Evolutionary conservation across 1,140 invertebrate genomes (phyloP), one percentile per base, ranked within the genome.

Genomic region (Spodoptera litura): DNA sequence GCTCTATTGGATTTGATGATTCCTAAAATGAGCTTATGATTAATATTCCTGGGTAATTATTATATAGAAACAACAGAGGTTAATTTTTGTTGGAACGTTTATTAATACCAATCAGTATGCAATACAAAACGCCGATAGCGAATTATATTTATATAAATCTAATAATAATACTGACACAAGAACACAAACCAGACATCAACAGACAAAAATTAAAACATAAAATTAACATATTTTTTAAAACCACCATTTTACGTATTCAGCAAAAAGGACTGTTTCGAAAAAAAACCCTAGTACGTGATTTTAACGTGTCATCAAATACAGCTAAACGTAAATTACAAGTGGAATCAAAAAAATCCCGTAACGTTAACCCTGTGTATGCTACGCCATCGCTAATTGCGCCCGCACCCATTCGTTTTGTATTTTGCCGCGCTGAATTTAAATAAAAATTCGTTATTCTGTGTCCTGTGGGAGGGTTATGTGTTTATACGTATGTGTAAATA

Each of bases 321-420:
- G 59, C 74, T 77, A 68, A 77, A 77, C 49, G 61, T 77, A 35
- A 77, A 80, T 80, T 72, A 51, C 74, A 72, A 73, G 59, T 71
- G 59, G 31, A 77, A 77, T 77, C 62, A 68, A 53, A 77, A 77
- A 77, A 77, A 77, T 44, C 51, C n/a, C 31, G 62, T 49, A 38
- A 44, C 74, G 74, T 66, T 77, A 77, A 77, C 74, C 74, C 74
- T 77, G 25, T 64, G 58, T 64, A n/a, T 55, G 59, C 49, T 55
- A 49, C 66, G 27, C 31, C 44, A 27, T 77, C 74, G 74, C 72
- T 81, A 81, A 81, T 81, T 81, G 80, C 80, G 76, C 53, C 62
- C 64, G 62, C 56, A 72, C 61, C 72, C 80, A 81, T 75, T 81
- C 64, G 77, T 78, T 81, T 71, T 72, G 70, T 76, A 64, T 81